Conservation (phyloP, 1,140 invertebrate genomes). For the Anastatus disparis region DNA sequence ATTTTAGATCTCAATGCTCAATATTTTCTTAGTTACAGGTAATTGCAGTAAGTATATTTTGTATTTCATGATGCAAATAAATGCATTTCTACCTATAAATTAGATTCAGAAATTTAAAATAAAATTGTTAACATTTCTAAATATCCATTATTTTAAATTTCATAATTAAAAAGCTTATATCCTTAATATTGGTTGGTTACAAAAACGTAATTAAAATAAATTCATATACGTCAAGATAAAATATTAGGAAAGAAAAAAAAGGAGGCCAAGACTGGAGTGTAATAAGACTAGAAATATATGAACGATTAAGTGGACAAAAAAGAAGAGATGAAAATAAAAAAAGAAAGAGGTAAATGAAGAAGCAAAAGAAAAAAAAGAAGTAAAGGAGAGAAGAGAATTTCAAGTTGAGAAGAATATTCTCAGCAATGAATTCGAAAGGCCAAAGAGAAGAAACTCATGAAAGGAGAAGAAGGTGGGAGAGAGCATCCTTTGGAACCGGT, state of each 20-base stretch:
- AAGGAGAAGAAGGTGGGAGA: constrained; percentile 52
- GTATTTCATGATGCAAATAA: too few relatives aligned
- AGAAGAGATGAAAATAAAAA: neutral
- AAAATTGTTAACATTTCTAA: too few relatives aligned
- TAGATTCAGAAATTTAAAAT: too few relatives aligned
- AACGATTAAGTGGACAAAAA: constrained; percentile 9
- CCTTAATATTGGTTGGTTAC: too few relatives aligned
- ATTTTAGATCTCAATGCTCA: too few relatives aligned
- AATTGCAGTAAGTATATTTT: too few relatives aligned
- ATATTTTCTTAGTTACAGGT: too few relatives aligned
- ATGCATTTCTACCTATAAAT: too few relatives aligned
- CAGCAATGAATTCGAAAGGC: constrained; percentile 35
- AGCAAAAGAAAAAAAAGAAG: constrained; percentile 16
- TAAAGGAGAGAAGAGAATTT: too few relatives aligned
- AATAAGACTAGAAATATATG: neutral
- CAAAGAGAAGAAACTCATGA: constrained; percentile 28
- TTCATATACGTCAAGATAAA: neutral
- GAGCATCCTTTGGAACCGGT: constrained; percentile 64
- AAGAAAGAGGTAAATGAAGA: constrained; percentile 8
- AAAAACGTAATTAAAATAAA: neutral
- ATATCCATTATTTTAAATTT: too few relatives aligned
- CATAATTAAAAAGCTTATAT: too few relatives aligned
- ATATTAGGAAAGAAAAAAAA: constrained; percentile 24
- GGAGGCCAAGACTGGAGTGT: neutral
- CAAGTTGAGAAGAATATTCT: constrained; percentile 36